Evolutionary conservation across 2,797 vertebrate species (phyloP).

Genomic region (Alca torda): DNA sequence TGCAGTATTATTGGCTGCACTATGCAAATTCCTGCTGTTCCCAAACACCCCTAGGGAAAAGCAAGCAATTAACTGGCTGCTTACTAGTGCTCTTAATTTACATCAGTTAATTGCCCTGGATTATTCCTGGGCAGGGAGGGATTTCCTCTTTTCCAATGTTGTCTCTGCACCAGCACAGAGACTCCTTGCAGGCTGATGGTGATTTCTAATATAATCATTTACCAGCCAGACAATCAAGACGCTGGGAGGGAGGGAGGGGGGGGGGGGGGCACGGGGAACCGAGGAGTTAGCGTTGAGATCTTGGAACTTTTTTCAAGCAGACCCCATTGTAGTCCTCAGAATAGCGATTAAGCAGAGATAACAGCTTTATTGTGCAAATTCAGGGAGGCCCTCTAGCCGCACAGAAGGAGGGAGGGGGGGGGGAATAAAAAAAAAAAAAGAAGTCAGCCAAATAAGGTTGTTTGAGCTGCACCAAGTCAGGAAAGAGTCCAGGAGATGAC

Average conservation of each 20-base stretch:
- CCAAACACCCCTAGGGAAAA: not conserved
- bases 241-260: fast-evolving
- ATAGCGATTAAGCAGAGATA: conserved; percentile 50
- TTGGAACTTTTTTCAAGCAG: not conserved
- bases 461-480: conserved; percentile 63
- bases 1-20: not conserved
- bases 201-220: not conserved
- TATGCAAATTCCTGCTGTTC: not conserved
- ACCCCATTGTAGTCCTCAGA: not conserved
- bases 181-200: not conserved
- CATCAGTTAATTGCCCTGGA: conserved; percentile 1
- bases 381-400: conserved; percentile 16
- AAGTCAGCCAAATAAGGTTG: conserved; percentile 67
- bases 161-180: not conserved
- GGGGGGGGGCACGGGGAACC: not conserved
- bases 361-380: conserved; percentile 57
- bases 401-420: not conserved
- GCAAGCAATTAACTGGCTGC: not conserved
- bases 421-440: not conserved
- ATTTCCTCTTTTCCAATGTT: not conserved
- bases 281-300: not conserved
- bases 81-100: conserved; percentile 29
- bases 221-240: not conserved
- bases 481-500: conserved; percentile 93
- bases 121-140: not conserved